A percentile compares a stretch with the other conserved stretches of the same genome.
These are phyloP conservation scores for Oenanthe oenanthe DNA, from an alignment of 2,113 vertebrate species.

Conservation along the genomic window DNA sequence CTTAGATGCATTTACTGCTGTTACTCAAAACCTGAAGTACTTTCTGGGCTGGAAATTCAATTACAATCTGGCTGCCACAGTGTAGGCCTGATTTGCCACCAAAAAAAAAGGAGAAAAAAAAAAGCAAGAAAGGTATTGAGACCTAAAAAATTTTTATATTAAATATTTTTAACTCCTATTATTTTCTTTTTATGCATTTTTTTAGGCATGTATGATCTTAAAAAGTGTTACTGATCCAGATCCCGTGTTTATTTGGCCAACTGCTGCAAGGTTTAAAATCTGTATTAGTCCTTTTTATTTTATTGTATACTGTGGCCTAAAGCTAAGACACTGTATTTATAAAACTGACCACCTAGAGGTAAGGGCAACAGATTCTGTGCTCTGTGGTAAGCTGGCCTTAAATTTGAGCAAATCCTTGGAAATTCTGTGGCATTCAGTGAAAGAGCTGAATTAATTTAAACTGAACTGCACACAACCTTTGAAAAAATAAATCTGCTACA, in stretches of 20 bases:
- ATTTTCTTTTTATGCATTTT: neutral
- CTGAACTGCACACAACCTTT: slow-evolving; percentile 30
- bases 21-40: neutral
- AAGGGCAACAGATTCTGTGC: neutral
- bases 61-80: neutral
- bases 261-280: neutral
- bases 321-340: neutral
- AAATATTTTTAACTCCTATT: neutral
- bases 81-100: neutral
- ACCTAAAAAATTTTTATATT: neutral
- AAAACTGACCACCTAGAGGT: neutral
- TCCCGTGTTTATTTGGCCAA: neutral
- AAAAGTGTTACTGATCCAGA: neutral
- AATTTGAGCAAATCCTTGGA: slow-evolving; percentile 12
- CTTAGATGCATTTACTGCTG: neutral
- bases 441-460: slow-evolving; percentile 45
- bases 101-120: neutral
- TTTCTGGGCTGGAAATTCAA: neutral
- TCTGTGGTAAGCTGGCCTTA: slow-evolving; percentile 11
- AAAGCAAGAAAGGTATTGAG: neutral
- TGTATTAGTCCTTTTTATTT: neutral
- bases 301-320: neutral
- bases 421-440: neutral
- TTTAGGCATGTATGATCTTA: neutral
- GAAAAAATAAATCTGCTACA: slow-evolving; percentile 15